Evolutionary conservation across 2,113 vertebrate genomes (phyloP), one percentile per base, ranked within the genome.

Genomic region (Andinoacara biseriatus): DNA sequence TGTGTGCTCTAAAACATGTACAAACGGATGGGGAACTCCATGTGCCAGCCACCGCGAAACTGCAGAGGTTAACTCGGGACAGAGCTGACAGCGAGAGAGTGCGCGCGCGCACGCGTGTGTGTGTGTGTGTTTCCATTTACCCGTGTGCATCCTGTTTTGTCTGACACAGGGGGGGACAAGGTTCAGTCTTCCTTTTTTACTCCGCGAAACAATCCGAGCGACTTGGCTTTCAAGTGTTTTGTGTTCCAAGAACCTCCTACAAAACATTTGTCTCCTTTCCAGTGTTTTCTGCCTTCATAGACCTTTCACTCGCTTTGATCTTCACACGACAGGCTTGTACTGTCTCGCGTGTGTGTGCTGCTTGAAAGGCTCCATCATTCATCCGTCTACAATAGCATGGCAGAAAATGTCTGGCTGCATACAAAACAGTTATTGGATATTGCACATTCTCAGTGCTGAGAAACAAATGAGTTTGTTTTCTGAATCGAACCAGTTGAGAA

Each of bases 321-420:
- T 63, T 83, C 84, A 84, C 76, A 87, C 24, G 49, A 56, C 81
- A 63, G 87, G 72, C 61, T 63, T 7, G 29, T 61, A 24, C 65
- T 74, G 40, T 82, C 26, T 75, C 52, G 29, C 18, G 17, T 62
- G 78, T 74, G 80, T 43, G 78, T 58, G 80, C n/a, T 38, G 80
- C 83, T 86, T 80, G 65, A 89, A 85, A 91, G 86, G 7, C 65
- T 87, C 78, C 84, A 80, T 91, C 88, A 87, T 69, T 87, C 85
- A 86, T 90, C 76, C 79, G 79, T 85, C 84, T 59, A 35, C 81
- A 43, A 22, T n/a, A 29, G 52, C 58, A 9, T 1, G 2, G 54
- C 85, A 76, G 58, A 46, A 58, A 81, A 76, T 13, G 43, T 26
- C 54, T 80, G 74, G 74, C 86, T 81, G 65, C 58, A 86, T 84